A percentile compares a stretch with the other conserved stretches of the same genome.
Conservation (phyloP, 2,797 vertebrate genomes). For the Myiothlypis coronata region DNA sequence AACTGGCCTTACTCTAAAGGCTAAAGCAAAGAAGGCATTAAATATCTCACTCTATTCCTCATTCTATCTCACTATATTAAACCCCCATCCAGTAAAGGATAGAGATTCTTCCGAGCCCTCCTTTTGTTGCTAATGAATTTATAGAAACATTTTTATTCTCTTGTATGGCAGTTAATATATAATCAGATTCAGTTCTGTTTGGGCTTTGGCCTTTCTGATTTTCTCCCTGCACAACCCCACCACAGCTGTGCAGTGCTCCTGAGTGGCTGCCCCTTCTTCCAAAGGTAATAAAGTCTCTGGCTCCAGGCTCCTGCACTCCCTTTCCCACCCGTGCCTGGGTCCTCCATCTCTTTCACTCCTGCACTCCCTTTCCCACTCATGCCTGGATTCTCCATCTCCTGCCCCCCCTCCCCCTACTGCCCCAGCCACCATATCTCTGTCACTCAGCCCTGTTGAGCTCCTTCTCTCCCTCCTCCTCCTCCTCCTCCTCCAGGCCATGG, state of each 20-base stretch:
- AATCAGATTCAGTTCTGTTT: not conserved
- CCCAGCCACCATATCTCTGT: not conserved
- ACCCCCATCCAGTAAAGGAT: not conserved
- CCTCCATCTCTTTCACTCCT: no score
- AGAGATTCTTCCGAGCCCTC: not conserved
- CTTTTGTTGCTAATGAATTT: not conserved
- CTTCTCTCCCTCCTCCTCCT: not conserved
- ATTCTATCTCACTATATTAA: not conserved
- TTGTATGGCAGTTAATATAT: not conserved
- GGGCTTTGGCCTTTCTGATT: not conserved
- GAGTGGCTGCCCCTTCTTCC: not conserved
- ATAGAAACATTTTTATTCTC: not conserved
- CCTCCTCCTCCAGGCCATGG: not conserved
- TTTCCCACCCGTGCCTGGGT: not conserved
- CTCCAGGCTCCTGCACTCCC: not conserved
- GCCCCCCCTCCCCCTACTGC: no score
- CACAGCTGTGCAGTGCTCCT: not conserved
- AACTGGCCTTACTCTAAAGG: not conserved
- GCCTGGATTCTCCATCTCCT: not conserved
- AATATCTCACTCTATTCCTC: not conserved
- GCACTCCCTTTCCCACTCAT: rapidly evolving
- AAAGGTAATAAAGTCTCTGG: not conserved
- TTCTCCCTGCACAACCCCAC: not conserved
- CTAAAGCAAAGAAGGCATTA: not conserved
- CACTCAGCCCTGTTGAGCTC: not conserved